These are phyloP conservation scores for Arvicanthis niloticus DNA, from an alignment of 2,113 vertebrate species.

Conservation along the genomic window DNA sequence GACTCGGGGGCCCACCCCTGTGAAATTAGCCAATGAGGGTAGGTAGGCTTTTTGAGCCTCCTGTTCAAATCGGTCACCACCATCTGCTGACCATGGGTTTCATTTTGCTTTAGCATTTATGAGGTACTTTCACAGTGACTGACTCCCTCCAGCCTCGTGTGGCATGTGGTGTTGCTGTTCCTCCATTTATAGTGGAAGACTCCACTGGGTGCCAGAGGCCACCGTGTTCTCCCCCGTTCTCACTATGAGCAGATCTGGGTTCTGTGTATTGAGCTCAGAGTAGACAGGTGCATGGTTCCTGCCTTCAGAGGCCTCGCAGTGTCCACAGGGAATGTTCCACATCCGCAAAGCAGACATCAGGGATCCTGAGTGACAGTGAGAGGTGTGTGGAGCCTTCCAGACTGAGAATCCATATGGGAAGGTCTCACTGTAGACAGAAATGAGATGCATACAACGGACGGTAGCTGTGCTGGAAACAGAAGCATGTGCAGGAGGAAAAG, in stretches of 20 bases:
- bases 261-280: accelerated
- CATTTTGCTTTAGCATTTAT: neutral
- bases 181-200: neutral
- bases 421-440: neutral
- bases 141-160: accelerated
- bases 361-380: accelerated
- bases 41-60: neutral
- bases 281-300: neutral
- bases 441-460: too few relatives aligned
- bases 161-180: neutral
- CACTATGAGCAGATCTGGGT: neutral
- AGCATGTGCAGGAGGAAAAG: accelerated
- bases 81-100: neutral
- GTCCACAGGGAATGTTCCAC: accelerated
- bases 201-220: neutral
- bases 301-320: neutral
- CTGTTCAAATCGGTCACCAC: neutral
- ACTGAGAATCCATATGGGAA: neutral
- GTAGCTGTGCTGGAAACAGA: neutral
- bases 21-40: neutral
- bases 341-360: accelerated
- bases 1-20: neutral
- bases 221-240: accelerated
- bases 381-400: neutral
- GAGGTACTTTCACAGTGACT: neutral